Evolutionary conservation across 2,888 invertebrate species (phyloP).

Genomic region (Dasysyrphus albostriatus): DNA sequence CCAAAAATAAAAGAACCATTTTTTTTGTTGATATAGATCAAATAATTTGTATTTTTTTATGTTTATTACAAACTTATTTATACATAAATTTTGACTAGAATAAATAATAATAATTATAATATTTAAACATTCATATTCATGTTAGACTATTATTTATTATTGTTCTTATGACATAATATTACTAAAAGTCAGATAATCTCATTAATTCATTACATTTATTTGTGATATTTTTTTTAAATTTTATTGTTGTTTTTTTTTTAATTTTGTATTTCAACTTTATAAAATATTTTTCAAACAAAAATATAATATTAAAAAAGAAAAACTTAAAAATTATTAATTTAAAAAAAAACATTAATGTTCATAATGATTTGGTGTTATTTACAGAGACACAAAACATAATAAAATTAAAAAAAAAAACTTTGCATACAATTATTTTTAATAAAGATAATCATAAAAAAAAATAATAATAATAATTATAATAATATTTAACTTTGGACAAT

Average conservation of each 20-base stretch:
- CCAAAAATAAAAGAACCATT: background rate
- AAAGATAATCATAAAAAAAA: conserved; percentile 48
- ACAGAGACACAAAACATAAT: conserved; percentile 53
- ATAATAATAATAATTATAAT: too few relatives aligned
- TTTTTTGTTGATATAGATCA: conserved; percentile 50
- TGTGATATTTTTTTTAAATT: conserved; percentile 9
- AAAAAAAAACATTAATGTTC: conserved; percentile 32
- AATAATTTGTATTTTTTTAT: conserved; percentile 68
- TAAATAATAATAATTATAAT: conserved; percentile 62
- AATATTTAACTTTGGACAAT: conserved; percentile 74
- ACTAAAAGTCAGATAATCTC: conserved; percentile 69
- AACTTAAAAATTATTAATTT: conserved; percentile 19
- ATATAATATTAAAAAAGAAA: conserved; percentile 39
- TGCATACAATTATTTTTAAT: conserved; percentile 51
- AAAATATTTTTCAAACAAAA: conserved; percentile 26
- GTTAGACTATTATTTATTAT: conserved; percentile 34
- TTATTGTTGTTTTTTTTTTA: background rate
- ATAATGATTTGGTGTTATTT: conserved; percentile 70
- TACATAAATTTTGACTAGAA: conserved; percentile 76
- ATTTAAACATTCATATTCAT: conserved; percentile 55
- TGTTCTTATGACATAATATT: conserved; percentile 37
- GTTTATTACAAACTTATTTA: conserved; percentile 74
- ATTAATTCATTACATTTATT: conserved; percentile 42
- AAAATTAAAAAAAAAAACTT: conserved; percentile 43
- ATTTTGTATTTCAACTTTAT: background rate